phyloP scores from a whole-genome alignment of 2,113 vertebrate species.

The Smithornis capensis region DNA sequence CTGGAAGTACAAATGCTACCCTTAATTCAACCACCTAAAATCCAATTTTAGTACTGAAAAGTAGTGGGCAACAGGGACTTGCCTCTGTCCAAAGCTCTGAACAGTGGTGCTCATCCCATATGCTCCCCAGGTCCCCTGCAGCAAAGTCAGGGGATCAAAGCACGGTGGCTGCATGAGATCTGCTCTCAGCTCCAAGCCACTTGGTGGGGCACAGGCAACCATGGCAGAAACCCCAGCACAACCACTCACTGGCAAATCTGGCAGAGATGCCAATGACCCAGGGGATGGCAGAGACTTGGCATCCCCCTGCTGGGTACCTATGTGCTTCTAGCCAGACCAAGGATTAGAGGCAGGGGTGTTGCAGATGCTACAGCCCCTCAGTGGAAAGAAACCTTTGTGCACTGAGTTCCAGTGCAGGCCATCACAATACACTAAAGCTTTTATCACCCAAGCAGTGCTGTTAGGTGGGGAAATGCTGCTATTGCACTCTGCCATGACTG shows the following conservation, averaged over 20 bases:
- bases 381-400: not conserved
- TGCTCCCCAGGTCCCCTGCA: not conserved
- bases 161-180: not conserved
- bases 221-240: not conserved
- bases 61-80: not conserved
- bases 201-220: not conserved
- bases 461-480: not conserved
- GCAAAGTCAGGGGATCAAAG: not conserved
- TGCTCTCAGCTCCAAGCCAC: not conserved
- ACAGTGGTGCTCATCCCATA: fast-evolving
- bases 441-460: not conserved
- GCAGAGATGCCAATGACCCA: not conserved
- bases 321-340: not conserved
- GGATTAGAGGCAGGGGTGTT: not conserved
- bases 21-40: not conserved
- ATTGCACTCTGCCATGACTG: fast-evolving
- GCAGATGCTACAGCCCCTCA: not conserved
- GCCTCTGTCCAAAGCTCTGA: not conserved
- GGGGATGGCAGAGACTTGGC: not conserved
- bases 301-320: fast-evolving
- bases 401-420: not conserved
- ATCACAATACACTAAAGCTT: not conserved
- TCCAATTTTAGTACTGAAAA: not conserved
- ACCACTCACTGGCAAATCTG: not conserved
- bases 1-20: not conserved